These are phyloP conservation scores for Hymenochirus boettgeri DNA, from an alignment of 2,113 vertebrate species.

Conservation along the genomic window DNA sequence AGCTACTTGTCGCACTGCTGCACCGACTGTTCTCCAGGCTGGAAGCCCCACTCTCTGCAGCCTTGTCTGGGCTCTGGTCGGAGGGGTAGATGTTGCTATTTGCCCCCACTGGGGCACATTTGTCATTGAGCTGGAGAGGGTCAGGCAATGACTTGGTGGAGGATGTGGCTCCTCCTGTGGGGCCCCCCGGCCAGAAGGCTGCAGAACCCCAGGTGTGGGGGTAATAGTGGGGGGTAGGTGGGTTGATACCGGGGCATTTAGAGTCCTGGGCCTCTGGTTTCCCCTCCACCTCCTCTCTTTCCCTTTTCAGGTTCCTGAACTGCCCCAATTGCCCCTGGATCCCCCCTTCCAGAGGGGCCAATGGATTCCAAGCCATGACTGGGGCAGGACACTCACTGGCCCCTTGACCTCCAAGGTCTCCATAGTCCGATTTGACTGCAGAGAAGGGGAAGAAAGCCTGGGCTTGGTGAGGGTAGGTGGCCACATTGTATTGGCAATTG, in stretches of 20 bases:
- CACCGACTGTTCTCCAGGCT: conserved; percentile 35
- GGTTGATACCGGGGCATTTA: conserved; percentile 49
- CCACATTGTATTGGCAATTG: conserved; percentile 55
- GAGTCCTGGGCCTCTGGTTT: conserved; percentile 49
- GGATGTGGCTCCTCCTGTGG: not conserved
- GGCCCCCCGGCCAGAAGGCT: not conserved
- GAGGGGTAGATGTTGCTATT: conserved; percentile 26
- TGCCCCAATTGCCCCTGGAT: conserved; percentile 41
- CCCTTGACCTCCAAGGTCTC: conserved; percentile 45
- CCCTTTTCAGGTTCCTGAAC: conserved; percentile 57
- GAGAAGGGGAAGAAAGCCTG: conserved; percentile 66
- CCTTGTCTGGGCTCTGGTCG: conserved; percentile 12
- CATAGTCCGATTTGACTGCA: conserved; percentile 49
- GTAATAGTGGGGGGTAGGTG: conserved; percentile 8
- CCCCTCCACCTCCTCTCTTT: conserved; percentile 61
- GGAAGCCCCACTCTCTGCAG: conserved; percentile 33
- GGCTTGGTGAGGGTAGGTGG: conserved; percentile 8
- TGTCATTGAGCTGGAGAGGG: conserved; percentile 32
- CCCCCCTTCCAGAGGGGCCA: conserved; percentile 60
- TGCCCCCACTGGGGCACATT: conserved; percentile 12
- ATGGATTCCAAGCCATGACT: conserved; percentile 61
- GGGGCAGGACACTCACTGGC: conserved; percentile 32
- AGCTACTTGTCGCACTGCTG: conserved; percentile 61
- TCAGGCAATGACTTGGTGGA: not conserved
- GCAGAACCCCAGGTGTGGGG: not conserved